Base-by-base conservation (phyloP, 2,113 vertebrate genomes). In the Archocentrus centrarchus region DNA sequence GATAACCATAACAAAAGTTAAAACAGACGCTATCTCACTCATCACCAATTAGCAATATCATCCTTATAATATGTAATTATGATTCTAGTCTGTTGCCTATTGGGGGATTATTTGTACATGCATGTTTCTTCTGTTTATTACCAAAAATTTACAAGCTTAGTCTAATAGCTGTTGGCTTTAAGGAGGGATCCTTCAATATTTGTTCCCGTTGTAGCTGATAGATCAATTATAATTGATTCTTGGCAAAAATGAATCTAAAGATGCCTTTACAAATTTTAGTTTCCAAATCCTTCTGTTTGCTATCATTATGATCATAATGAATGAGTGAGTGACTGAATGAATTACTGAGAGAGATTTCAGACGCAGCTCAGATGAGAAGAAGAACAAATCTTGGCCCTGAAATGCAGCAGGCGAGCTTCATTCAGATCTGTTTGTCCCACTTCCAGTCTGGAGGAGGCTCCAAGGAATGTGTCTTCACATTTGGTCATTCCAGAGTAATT, bases 391-490 rank as follows among this genome's bases (percentile, higher is more conserved):
- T 79, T 89, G 60, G 78, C 80, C 62, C 32, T 78, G 44, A 70
- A 22, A 77, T 37, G 39, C 41, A 82, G 41, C 76, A 81, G 58
- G 30, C 35, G 35, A 66, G 59, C 76, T 84, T 76, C 50, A 62
- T 87, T 90, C 68, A 63, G 86, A 88, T 79, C 77, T 55, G 64
- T 87, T 89, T 84, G 63, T 81, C 86, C 59, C 66, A 59, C 18
- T 88, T 90, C 83, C 88, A 66, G 75, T 70, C 73, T 62, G 58
- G 66, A 30, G 63, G 59, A 75, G 41, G 37, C 62, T 89, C 75
- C 15, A 8, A 77, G 63, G 68, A 81, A 86, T 77, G 20, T 47
- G 24, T 75, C 64, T 89, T 81, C 76, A 80, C 81, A 79, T 87
- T 87, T 82, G 59, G 53, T 78, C 32, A 20, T 50, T 70, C 66